Evolutionary conservation across 1,140 invertebrate species (phyloP), one percentile per base, ranked within the genome.

Genomic region (Lanistes nyassanus): DNA sequence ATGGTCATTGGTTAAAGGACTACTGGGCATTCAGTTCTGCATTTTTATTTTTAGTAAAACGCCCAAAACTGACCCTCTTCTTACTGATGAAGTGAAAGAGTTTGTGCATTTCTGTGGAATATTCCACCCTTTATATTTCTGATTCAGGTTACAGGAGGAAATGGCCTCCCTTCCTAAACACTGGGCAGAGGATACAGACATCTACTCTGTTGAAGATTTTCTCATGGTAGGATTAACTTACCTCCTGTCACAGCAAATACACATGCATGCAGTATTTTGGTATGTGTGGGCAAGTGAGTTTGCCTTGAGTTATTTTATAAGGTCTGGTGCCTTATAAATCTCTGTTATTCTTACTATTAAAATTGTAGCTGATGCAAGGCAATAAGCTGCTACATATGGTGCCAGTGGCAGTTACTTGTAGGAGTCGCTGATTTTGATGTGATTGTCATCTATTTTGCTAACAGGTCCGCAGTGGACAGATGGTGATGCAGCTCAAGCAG

Each of bases 131-230:
- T n/a, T n/a, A n/a, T n/a, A n/a, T n/a, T n/a, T n/a, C n/a, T n/a
- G n/a, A n/a, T 81, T 29, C 81, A 94, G 93, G 64, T 87, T 93
- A 75, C 90, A 92, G 82, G 89, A 91, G 66, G 88, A 91, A 51
- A 88, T 95, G 58, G 87, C 91, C 55, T 90, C 90, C 58, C 89
- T 93, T 82, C 91, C 92, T 29, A 81, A 85, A 47, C 92, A 94
- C 84, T 91, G 94, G 77, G 87, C 92, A 37, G 89, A 87, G 4
- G 93, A 95, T 82, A 90, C 92, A 4, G 93, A 95, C 80, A 83
- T 93, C n/a, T 95, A 94, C 88, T 95, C 94, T 2, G 90, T 96
- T 79, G 91, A 92, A 78, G 94, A 96, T 89, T 90, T 96, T 77
- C 88, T 93, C n/a, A 70, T 81, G 78, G 87, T 87, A 80, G 80